Conservation (phyloP, 1,140 invertebrate species). For the Pygmarrhopalites habei region DNA sequence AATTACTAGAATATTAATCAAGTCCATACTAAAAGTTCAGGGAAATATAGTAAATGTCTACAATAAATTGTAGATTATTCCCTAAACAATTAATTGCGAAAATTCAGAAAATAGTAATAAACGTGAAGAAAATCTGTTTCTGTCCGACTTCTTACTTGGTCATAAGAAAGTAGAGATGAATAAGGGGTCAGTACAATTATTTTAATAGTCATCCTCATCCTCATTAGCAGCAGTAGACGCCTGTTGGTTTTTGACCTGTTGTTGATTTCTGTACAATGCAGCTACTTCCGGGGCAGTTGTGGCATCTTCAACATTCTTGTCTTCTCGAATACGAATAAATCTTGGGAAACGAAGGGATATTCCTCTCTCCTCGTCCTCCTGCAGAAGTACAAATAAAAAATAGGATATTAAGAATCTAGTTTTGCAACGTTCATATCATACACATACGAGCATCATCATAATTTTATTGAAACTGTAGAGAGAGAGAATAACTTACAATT, state of each 20-base stretch:
- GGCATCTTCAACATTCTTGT: conserved; percentile 88
- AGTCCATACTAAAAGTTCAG: too few species aligned
- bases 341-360: conserved; percentile 94
- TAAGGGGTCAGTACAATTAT: conserved; percentile 8
- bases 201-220: conserved; percentile 61
- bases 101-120: too few species aligned
- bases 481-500: conserved; percentile 54
- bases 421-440: too few species aligned
- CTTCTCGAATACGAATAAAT: conserved; percentile 84
- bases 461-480: conserved; percentile 4
- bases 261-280: conserved; percentile 78
- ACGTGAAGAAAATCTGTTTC: too few species aligned
- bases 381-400: too few species aligned
- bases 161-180: too few species aligned
- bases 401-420: too few species aligned
- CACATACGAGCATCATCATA: not conserved
- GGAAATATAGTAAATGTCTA: too few species aligned
- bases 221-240: conserved; percentile 43
- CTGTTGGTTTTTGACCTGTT: conserved; percentile 78
- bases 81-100: too few species aligned
- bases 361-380: conserved; percentile 84
- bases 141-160: too few species aligned
- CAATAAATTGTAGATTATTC: too few species aligned
- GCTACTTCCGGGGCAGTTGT: conserved; percentile 79
- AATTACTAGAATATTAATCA: too few species aligned